Evolutionary conservation across 2,113 vertebrate species (phyloP).

Genomic region (Zosterops hypoxanthus): DNA sequence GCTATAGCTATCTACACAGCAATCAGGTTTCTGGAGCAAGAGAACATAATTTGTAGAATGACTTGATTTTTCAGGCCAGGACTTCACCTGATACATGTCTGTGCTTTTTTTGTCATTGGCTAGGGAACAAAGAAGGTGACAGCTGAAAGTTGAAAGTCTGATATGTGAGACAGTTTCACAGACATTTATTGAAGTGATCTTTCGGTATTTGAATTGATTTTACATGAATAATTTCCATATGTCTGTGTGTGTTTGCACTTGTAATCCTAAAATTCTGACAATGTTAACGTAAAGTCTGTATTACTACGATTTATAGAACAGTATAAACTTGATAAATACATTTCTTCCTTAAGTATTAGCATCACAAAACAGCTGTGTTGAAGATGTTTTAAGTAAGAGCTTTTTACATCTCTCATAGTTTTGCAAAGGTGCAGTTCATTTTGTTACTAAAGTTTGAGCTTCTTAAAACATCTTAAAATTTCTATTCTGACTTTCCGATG

Average conservation of each 20-base stretch:
- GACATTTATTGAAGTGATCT: neutral
- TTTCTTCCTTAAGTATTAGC: slow-evolving; percentile 1
- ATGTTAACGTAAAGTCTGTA: neutral
- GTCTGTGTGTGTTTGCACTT: neutral
- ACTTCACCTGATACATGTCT: neutral
- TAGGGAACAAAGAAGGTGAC: neutral
- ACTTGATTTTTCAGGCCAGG: slow-evolving; percentile 33
- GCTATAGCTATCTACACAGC: neutral
- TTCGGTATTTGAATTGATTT: neutral
- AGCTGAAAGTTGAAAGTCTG: neutral
- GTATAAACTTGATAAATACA: neutral
- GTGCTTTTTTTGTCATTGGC: neutral
- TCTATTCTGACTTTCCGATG: neutral
- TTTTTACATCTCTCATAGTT: neutral
- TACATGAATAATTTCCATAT: neutral
- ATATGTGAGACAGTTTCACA: neutral
- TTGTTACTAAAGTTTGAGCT: neutral
- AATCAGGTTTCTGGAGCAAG: slow-evolving; percentile 22
- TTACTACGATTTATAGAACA: neutral
- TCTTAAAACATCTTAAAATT: neutral
- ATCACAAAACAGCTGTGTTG: neutral
- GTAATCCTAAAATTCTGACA: neutral
- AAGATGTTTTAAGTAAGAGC: slow-evolving; percentile 46
- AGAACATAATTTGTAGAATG: slow-evolving; percentile 28
- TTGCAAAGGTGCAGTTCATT: neutral